Base-by-base conservation (phyloP, 2,113 vertebrate genomes). In the Cathartes aura region DNA sequence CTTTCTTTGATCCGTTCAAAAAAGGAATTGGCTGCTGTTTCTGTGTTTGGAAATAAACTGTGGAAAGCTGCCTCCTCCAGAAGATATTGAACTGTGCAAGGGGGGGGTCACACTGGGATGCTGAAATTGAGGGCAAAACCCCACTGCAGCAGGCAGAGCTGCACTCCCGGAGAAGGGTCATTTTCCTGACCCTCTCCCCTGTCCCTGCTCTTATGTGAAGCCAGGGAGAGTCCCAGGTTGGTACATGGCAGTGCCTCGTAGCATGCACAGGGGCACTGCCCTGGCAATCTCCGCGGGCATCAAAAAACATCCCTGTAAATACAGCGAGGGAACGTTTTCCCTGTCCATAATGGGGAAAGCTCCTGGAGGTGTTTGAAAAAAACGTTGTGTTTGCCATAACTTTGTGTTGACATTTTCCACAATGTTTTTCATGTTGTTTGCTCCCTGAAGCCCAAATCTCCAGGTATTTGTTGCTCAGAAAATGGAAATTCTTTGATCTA, bases 401-500 rank as follows among this genome's bases (percentile, higher is more conserved):
- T 80, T 88, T 72, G 20, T 64, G 16, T 50, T 74, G 43, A 56
- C 24, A 6, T 88, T 86, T 92, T 42, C 17, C 56, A 89, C 66
- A 56, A 55, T 3, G 8, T 56, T 87, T 94, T 66, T 91, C 38
- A 55, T 20, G 6, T 42, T 87, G 30, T 78, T 96, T 67, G 20
- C n/a, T 71, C 34, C 15, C 73, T 84, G 70, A 52, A 87, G 36
- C 26, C 15, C 40, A 43, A 67, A 84, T 79, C 36, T 71, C 73
- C 34, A 79, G 62, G 53, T 82, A 56, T 63, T 20, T 72, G 21
- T 50, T 75, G 60, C 58, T 93, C 30, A 64, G 76, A 82, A 67
- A 86, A n/a, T 42, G 21, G n/a, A 71, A 90, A 82, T 78, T 93
- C 27, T 96, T 71, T 97, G 20, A 72, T 82, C 62, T 84, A 76